phyloP scores from a whole-genome alignment of 2,888 invertebrate species.

The Vanessa cardui region DNA sequence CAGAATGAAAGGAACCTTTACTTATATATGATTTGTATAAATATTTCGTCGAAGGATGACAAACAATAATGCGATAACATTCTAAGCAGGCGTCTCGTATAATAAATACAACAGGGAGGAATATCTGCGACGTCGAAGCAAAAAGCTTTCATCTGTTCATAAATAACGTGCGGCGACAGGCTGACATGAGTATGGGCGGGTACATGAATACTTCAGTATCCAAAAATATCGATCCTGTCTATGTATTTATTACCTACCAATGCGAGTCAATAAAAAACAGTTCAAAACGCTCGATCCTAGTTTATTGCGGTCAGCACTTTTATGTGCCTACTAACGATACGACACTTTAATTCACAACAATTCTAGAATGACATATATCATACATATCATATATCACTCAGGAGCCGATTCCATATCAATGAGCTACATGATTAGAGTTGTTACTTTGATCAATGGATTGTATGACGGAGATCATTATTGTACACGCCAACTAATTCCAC shows the following conservation, averaged over 20 bases:
- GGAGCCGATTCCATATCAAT: not conserved
- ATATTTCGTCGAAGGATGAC: not conserved
- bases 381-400: too few species aligned
- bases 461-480: constrained; percentile 3
- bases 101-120: constrained; percentile 9
- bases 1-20: too few species aligned
- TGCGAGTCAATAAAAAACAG: too few species aligned
- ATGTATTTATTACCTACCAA: too few species aligned
- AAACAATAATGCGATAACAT: not conserved
- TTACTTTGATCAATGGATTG: not conserved
- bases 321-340: too few species aligned
- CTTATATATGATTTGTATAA: too few species aligned
- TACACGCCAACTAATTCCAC: not conserved
- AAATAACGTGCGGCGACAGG: constrained; percentile 33
- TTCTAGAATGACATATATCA: not conserved
- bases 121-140: constrained; percentile 21
- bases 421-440: not conserved
- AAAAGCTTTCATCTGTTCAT: constrained; percentile 32
- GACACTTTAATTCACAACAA: too few species aligned
- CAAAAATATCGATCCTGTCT: constrained; percentile 11
- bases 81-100: not conserved
- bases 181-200: constrained; percentile 39
- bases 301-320: too few species aligned
- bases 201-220: constrained; percentile 27
- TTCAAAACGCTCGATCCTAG: too few species aligned